phyloP scores from a whole-genome alignment of 2,888 invertebrate genomes.

The Ophonus ardosiacus region DNA sequence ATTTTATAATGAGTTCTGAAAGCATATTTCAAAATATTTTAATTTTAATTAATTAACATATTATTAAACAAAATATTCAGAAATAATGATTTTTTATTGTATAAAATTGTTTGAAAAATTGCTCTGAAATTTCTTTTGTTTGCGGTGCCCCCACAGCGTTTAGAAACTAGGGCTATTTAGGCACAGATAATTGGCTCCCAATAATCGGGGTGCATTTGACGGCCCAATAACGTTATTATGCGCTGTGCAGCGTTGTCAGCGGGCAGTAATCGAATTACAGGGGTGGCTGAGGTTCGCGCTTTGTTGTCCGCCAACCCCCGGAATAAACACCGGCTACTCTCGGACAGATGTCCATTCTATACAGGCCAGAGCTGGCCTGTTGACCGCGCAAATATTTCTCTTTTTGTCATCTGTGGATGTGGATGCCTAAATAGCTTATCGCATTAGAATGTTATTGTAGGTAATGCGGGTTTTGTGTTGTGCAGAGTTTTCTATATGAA shows the following conservation, averaged over 20 bases:
- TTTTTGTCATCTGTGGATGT: conserved; percentile 39
- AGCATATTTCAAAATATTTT: too few species aligned
- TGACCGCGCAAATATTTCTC: conserved; percentile 48
- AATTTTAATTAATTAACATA: not conserved
- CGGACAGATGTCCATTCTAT: conserved; percentile 39
- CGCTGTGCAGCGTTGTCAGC: conserved; percentile 37
- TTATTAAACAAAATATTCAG: not conserved
- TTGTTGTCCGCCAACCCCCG: conserved; percentile 52
- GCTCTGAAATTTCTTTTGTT: not conserved
- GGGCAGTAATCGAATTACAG: conserved; percentile 60
- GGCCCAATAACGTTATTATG: conserved; percentile 58
- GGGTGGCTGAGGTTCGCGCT: conserved; percentile 57
- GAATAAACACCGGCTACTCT: conserved; percentile 51
- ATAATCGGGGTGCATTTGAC: conserved; percentile 49
- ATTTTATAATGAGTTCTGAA: too few species aligned
- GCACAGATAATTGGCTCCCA: conserved; percentile 51
- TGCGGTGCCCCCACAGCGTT: conserved; percentile 24
- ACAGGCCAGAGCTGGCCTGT: not conserved
- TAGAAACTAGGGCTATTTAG: conserved; percentile 14
- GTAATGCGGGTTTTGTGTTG: conserved; percentile 37
- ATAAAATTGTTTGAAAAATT: not conserved
- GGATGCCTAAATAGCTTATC: conserved; percentile 35
- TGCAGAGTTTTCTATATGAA: conserved; percentile 15
- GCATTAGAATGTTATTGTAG: conserved; percentile 38
- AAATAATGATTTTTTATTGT: not conserved